phyloP scores from a whole-genome alignment of 2,888 invertebrate species.

The Heliconius charithonia region DNA sequence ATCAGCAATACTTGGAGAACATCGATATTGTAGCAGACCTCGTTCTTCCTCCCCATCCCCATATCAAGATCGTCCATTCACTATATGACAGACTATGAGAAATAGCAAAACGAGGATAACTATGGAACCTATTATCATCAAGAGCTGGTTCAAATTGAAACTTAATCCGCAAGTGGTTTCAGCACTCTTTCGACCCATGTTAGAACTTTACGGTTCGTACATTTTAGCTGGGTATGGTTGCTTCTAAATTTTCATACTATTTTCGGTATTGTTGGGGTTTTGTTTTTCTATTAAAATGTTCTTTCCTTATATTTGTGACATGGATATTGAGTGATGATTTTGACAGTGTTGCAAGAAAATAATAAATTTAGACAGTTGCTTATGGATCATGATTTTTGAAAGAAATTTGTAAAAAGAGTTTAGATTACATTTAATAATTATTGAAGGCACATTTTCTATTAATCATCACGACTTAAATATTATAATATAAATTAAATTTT shows the following conservation, averaged over 20 bases:
- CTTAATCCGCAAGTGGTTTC: conserved; percentile 51
- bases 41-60: conserved; percentile 44
- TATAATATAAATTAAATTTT: not conserved
- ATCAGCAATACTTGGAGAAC: conserved; percentile 63
- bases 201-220: conserved; percentile 38
- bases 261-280: not conserved
- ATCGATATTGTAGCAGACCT: conserved; percentile 58
- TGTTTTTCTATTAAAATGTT: conserved; percentile 14
- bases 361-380: not conserved
- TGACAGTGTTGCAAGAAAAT: conserved; percentile 15
- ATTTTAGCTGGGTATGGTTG: conserved; percentile 24
- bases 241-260: conserved; percentile 34
- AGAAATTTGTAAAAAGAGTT: conserved; percentile 7
- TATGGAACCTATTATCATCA: conserved; percentile 68
- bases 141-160: conserved; percentile 68
- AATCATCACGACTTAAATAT: not conserved
- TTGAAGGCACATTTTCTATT: too few relatives aligned
- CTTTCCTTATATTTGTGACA: conserved; percentile 8
- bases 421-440: not conserved
- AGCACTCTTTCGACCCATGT: conserved; percentile 50
- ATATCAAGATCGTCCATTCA: conserved; percentile 56
- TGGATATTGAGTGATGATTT: not conserved
- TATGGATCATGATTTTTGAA: conserved; percentile 1
- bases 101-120: conserved; percentile 67
- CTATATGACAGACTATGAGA: conserved; percentile 68